Percentiles rank a stretch among this genome's conserved stretches.
phyloP scores from a whole-genome alignment of 2,113 vertebrate species.

The Varanus komodoensis region DNA sequence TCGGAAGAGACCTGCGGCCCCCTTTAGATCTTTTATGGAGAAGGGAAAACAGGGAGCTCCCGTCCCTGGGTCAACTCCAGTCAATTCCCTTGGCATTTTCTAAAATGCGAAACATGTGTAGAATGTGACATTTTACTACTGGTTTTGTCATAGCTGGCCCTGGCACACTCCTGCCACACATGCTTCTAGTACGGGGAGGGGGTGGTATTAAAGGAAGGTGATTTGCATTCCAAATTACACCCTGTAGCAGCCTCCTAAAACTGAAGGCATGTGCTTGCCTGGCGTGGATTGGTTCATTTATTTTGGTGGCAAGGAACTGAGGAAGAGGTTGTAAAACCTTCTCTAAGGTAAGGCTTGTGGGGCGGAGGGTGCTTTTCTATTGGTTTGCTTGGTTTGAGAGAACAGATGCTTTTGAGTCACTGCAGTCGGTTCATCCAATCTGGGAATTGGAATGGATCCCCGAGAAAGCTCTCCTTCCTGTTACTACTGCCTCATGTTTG shows the following conservation, averaged over 20 bases:
- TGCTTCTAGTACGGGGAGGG: conserved; percentile 50
- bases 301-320: conserved; percentile 60
- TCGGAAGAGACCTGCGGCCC: conserved; percentile 34
- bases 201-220: conserved; percentile 56
- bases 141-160: conserved; percentile 50
- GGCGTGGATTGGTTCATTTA: conserved; percentile 41
- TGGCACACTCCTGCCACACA: background rate
- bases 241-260: conserved; percentile 60
- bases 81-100: conserved; percentile 62
- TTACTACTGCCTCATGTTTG: conserved; percentile 56
- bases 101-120: conserved; percentile 61
- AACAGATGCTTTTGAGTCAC: background rate
- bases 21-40: background rate
- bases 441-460: conserved; percentile 43
- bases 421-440: conserved; percentile 41
- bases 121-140: conserved; percentile 59
- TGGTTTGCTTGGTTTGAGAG: background rate
- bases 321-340: conserved; percentile 21
- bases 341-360: background rate
- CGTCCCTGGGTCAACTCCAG: conserved; percentile 55
- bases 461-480: conserved; percentile 43
- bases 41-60: background rate
- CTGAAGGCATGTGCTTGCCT: background rate
- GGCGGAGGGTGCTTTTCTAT: background rate
- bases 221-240: conserved; percentile 63